Conservation (phyloP, 2,797 vertebrate genomes). For the Dicrostonyx torquatus region DNA sequence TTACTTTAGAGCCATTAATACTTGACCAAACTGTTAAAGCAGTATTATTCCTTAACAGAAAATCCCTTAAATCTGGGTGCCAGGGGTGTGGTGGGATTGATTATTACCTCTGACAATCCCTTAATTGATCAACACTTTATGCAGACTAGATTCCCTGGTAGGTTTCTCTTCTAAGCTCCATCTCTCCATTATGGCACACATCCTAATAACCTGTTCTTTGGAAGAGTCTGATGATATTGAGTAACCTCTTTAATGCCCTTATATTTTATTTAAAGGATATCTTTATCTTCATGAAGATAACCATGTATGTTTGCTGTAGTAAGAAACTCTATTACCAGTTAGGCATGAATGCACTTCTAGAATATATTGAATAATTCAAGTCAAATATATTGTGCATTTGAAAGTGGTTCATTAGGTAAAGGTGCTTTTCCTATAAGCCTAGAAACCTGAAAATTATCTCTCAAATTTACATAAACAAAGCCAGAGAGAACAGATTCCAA, state of each 20-base stretch:
- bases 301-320: neutral
- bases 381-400: neutral
- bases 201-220: neutral
- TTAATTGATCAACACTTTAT: neutral
- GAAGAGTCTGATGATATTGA: neutral
- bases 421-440: neutral
- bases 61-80: neutral
- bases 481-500: neutral
- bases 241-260: neutral
- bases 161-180: neutral
- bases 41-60: neutral
- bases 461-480: neutral
- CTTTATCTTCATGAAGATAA: neutral
- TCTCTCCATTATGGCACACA: neutral
- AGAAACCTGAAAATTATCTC: neutral
- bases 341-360: neutral
- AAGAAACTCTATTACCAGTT: neutral
- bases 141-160: too few relatives aligned
- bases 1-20: neutral
- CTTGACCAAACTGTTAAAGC: neutral
- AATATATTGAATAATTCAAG: neutral
- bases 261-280: neutral
- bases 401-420: too few relatives aligned
- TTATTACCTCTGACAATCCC: neutral
- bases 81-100: rapidly evolving